Percentiles rank a stretch among this genome's conserved stretches.
phyloP scores from a whole-genome alignment of 2,797 vertebrate species.

The Luscinia luscinia region DNA sequence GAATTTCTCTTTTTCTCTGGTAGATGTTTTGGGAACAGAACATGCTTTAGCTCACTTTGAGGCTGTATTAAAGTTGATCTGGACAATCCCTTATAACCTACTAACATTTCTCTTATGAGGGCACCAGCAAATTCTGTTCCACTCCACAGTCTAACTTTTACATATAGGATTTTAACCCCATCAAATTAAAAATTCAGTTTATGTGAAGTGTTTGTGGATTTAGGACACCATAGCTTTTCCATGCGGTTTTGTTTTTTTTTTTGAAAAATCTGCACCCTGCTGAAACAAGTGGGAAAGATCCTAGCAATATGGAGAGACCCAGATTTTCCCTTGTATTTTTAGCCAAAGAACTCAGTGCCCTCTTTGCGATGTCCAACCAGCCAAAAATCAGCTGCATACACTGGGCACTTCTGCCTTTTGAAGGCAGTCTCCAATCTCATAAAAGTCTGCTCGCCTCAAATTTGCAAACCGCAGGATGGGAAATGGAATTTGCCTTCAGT shows the following conservation, averaged over 20 bases:
- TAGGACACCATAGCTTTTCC: background rate
- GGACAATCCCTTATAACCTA: background rate
- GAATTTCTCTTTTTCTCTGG: background rate
- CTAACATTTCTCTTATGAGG: background rate
- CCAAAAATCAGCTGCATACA: background rate
- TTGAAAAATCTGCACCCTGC: background rate
- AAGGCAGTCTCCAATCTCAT: conserved; percentile 1
- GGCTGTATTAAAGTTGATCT: background rate
- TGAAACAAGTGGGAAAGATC: background rate
- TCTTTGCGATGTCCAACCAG: background rate
- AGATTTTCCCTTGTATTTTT: background rate
- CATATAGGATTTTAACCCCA: background rate
- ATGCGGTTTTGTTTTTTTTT: rapidly evolving
- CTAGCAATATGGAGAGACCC: rapidly evolving
- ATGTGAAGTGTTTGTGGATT: background rate
- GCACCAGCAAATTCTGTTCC: background rate
- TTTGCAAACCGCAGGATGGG: conserved; percentile 55
- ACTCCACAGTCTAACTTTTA: background rate
- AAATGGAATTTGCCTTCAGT: conserved; percentile 58
- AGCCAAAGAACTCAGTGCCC: background rate
- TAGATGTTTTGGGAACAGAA: background rate
- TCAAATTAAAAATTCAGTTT: background rate
- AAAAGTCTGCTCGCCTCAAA: conserved; percentile 28
- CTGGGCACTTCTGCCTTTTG: background rate
- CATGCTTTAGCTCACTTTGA: background rate